A percentile compares a stretch with the other conserved stretches of the same genome.
These are phyloP conservation scores for Agrochola macilenta DNA, from an alignment of 2,888 invertebrate genomes.

Conservation along the genomic window DNA sequence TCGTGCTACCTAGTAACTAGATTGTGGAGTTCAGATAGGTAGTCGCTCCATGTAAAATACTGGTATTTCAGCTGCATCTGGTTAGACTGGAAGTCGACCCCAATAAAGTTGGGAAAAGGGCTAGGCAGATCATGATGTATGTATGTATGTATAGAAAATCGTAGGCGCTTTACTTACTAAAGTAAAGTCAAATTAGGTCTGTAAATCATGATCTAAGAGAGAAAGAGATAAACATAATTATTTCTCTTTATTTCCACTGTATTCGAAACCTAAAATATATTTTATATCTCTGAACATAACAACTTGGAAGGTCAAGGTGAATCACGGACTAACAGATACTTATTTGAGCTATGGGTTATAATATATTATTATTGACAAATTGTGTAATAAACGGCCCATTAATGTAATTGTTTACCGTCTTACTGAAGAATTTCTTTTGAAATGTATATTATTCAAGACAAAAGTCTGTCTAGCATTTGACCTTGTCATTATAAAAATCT, in stretches of 20 bases:
- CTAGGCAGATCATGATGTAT: too few species aligned
- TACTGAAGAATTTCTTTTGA: background rate
- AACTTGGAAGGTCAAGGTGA: slow-evolving; percentile 25
- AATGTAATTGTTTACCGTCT: slow-evolving; percentile 17
- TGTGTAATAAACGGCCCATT: slow-evolving; percentile 1
- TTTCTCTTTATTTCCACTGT: background rate
- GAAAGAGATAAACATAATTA: background rate
- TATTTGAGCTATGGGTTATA: background rate
- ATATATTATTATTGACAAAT: slow-evolving; percentile 8
- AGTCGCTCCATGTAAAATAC: too few species aligned
- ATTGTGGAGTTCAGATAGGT: too few species aligned
- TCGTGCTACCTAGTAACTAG: too few species aligned
- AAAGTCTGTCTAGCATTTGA: background rate
- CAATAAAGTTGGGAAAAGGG: too few species aligned
- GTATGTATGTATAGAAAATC: too few species aligned
- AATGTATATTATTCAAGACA: background rate
- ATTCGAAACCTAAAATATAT: background rate
- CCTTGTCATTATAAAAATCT: background rate
- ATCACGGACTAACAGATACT: background rate
- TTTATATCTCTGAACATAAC: slow-evolving; percentile 11
- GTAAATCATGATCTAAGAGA: background rate
- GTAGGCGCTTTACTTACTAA: too few species aligned
- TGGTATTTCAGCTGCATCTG: too few species aligned
- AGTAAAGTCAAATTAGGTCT: too few species aligned
- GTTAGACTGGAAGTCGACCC: too few species aligned